Percentiles rank a stretch among this genome's conserved stretches.
Conservation (phyloP, 2,113 vertebrate genomes). For the Hirundichthys speculiger region DNA sequence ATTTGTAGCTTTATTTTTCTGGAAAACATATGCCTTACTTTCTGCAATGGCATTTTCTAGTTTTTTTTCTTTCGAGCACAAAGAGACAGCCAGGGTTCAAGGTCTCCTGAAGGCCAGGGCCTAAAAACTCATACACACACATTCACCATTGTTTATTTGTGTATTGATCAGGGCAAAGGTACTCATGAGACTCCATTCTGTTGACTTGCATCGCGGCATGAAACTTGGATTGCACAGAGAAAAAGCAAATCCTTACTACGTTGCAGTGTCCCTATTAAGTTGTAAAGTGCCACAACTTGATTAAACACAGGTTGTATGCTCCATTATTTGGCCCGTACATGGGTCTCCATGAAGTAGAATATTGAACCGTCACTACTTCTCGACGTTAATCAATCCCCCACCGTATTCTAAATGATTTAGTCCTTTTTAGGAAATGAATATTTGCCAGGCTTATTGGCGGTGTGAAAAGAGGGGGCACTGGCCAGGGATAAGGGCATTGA, state of each 20-base stretch:
- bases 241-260: slow-evolving; percentile 80
- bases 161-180: slow-evolving; percentile 83
- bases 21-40: background rate
- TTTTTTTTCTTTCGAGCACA: background rate
- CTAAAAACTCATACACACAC: slow-evolving; percentile 19
- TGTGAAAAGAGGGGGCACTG: slow-evolving; percentile 20
- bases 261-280: slow-evolving; percentile 86
- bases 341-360: slow-evolving; percentile 84
- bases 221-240: slow-evolving; percentile 71
- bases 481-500: slow-evolving; percentile 72
- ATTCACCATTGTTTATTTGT: slow-evolving; percentile 71
- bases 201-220: slow-evolving; percentile 81
- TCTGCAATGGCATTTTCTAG: background rate
- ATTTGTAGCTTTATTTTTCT: background rate
- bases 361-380: slow-evolving; percentile 80
- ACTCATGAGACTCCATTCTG: slow-evolving; percentile 74
- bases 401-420: slow-evolving; percentile 85
- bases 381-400: slow-evolving; percentile 86
- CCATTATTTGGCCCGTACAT: slow-evolving; percentile 82
- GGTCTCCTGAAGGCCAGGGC: background rate
- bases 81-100: slow-evolving; percentile 6
- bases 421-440: slow-evolving; percentile 85
- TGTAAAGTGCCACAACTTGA: slow-evolving; percentile 78
- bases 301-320: slow-evolving; percentile 77
- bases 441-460: slow-evolving; percentile 61